These are phyloP conservation scores for Triplophysa siluroides DNA, from an alignment of 2,113 vertebrate genomes.

Conservation along the genomic window DNA sequence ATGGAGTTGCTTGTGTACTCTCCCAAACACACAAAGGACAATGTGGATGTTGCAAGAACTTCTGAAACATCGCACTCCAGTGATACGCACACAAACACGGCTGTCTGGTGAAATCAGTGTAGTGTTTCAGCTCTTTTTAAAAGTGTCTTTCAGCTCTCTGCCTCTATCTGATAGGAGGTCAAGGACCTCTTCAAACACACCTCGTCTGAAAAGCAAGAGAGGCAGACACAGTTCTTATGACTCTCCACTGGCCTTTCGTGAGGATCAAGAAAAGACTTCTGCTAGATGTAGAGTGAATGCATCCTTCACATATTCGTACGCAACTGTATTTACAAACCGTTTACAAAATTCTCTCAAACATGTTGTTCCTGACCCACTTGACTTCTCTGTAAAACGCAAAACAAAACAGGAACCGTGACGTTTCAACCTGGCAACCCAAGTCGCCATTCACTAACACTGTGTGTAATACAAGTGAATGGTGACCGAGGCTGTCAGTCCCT, in stretches of 20 bases:
- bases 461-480: too few relatives aligned
- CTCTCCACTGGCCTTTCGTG: slow-evolving; percentile 75
- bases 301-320: not conserved
- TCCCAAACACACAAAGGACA: slow-evolving; percentile 60
- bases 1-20: not conserved
- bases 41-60: slow-evolving; percentile 63
- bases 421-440: not conserved
- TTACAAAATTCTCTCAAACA: too few relatives aligned
- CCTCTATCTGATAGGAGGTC: slow-evolving; percentile 77
- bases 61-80: slow-evolving; percentile 70
- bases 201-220: slow-evolving; percentile 74
- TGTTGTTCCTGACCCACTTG: too few relatives aligned
- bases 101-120: slow-evolving; percentile 71
- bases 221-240: slow-evolving; percentile 79
- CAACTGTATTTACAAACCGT: too few relatives aligned
- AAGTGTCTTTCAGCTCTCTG: slow-evolving; percentile 77
- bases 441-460: not conserved
- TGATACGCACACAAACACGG: slow-evolving; percentile 62
- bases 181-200: slow-evolving; percentile 78
- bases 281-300: not conserved
- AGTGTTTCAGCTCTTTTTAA: slow-evolving; percentile 74
- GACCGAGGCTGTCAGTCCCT: too few relatives aligned
- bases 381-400: not conserved
- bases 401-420: too few relatives aligned
- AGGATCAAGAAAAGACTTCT: slow-evolving; percentile 70